A percentile compares a stretch with the other conserved stretches of the same genome.
Conservation (phyloP, 2,888 invertebrate genomes). For the Mesoligia furuncula region DNA sequence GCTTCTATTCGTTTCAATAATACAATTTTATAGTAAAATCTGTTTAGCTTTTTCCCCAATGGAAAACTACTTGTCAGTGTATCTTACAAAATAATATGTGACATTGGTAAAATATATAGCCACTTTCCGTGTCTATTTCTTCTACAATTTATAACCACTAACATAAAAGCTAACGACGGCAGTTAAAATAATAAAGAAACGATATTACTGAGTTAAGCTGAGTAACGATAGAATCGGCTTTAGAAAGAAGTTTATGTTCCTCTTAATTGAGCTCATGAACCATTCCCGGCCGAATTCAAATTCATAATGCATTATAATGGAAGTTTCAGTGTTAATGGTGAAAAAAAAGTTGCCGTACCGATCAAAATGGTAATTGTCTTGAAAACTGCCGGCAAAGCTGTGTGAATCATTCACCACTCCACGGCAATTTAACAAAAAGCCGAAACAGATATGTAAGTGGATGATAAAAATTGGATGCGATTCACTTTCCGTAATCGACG, state of each 20-base stretch:
- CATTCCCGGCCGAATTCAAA: constrained; percentile 41
- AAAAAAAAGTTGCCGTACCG: constrained; percentile 39
- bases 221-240: constrained; percentile 55
- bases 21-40: neutral
- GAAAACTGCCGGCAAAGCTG: constrained; percentile 65
- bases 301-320: constrained; percentile 52
- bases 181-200: constrained; percentile 62
- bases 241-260: constrained; percentile 50
- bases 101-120: constrained; percentile 27
- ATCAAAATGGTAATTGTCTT: constrained; percentile 55
- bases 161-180: constrained; percentile 55
- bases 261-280: constrained; percentile 51
- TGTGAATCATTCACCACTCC: constrained; percentile 67
- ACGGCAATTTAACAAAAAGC: constrained; percentile 78
- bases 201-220: constrained; percentile 52
- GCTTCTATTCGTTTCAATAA: constrained; percentile 5
- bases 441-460: constrained; percentile 78
- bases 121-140: constrained; percentile 42
- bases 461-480: constrained; percentile 86
- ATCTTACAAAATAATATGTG: constrained; percentile 33
- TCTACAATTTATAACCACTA: constrained; percentile 51
- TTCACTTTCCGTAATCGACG: constrained; percentile 80
- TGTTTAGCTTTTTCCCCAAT: neutral
- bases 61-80: constrained; percentile 7
- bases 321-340: constrained; percentile 35